phyloP scores from a whole-genome alignment of 92 coral and sea anemone species.

The Zoanthus gigantus region DNA sequence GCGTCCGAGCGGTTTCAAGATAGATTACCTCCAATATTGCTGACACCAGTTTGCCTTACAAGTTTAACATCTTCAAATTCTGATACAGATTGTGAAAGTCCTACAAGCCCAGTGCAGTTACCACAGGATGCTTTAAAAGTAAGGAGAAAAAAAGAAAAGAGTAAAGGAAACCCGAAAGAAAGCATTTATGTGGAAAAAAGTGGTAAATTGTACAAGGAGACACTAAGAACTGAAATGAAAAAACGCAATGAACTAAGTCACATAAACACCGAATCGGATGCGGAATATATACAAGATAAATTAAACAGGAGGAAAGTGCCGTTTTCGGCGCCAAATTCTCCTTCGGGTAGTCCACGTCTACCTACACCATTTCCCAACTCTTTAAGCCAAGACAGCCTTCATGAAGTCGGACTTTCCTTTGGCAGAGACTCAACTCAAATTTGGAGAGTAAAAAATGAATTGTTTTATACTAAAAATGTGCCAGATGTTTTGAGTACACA shows the following conservation, averaged over 20 bases:
- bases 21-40: constrained; percentile 25
- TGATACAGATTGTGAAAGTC: constrained; percentile 2
- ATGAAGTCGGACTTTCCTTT: constrained; percentile 26
- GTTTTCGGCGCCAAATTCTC: constrained; percentile 30
- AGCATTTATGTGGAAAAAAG: background rate
- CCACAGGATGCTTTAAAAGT: constrained; percentile 13
- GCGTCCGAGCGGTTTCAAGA: constrained; percentile 9
- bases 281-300: background rate
- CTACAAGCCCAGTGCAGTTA: constrained; percentile 6
- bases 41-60: constrained; percentile 27
- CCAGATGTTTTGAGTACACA: background rate
- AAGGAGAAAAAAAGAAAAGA: constrained; percentile 13
- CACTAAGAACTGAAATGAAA: background rate
- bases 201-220: background rate
- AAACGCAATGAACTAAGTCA: background rate
- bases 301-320: background rate
- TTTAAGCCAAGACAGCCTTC: constrained; percentile 26
- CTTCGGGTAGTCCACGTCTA: constrained; percentile 19
- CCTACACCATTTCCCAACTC: constrained; percentile 39
- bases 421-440: constrained; percentile 12
- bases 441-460: constrained; percentile 32
- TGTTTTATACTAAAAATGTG: background rate
- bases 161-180: background rate
- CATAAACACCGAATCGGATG: background rate
- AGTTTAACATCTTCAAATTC: constrained; percentile 16